Evolutionary conservation across 2,113 vertebrate genomes (phyloP), one percentile per base, ranked within the genome.

Genomic region (Ceyx cyanopectus): DNA sequence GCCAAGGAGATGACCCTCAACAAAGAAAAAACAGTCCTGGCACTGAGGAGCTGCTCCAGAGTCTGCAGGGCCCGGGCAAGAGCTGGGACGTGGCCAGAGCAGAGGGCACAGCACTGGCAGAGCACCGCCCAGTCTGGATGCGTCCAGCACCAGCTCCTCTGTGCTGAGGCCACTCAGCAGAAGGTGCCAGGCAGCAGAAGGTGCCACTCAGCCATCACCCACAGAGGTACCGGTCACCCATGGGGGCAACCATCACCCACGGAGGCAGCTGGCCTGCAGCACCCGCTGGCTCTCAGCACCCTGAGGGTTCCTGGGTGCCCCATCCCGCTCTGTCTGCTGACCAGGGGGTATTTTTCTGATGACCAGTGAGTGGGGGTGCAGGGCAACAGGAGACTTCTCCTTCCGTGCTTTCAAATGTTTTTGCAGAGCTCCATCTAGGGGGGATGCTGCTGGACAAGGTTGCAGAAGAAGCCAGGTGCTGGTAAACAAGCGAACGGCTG

Each of bases 341-440:
- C 24, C 30, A 0, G 4, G 23, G 48, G 5, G 29, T 21, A 20
- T 22, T 62, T 76, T 54, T n/a, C 37, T 32, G 21, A 54, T 29
- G 40, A 16, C 15, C 4, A 5, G 30, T 2, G 37, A 26, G 2
- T 12, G 5, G 13, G 2, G 10, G 18, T 74, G 89, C 78, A 60
- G 92, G 92, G 69, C 69, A 86, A 37, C n/a, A 6, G 12, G 19
- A 54, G 22, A 45, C 34, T n/a, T n/a, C 48, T 3, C 29, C 70
- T 82, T 40, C 69, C 80, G 19, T 14, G 32, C 40, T 65, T 72
- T 32, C 81, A 96, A 93, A 92, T 32, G 92, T 32, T 96, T 96
- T 95, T 95, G 92, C 79, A 96, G 89, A 93, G 96, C 96, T 94
- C 96, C 96, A 94, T 78, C 95, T 96, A 96, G 92, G 94, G 96